phyloP scores from a whole-genome alignment of 1,140 invertebrate species.

The Dreissena rostriformis region DNA sequence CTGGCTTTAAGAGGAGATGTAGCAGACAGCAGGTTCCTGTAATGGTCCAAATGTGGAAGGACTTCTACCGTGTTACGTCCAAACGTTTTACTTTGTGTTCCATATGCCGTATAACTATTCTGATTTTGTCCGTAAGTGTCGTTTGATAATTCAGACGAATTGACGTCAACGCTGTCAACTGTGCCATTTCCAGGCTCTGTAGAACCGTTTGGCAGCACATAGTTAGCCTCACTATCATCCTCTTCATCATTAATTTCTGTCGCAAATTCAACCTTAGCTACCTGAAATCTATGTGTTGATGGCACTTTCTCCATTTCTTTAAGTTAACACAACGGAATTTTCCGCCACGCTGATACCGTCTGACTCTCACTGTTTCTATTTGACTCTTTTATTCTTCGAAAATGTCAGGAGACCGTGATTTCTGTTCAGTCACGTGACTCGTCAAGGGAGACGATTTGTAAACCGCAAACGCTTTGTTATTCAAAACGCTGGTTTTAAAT shows the following conservation, averaged over 20 bases:
- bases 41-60: conserved; percentile 94
- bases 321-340: conserved; percentile 5
- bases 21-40: conserved; percentile 93
- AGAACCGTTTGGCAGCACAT: conserved; percentile 40
- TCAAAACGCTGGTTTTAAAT: no score
- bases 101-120: conserved; percentile 52
- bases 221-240: conserved; percentile 29
- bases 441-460: no score
- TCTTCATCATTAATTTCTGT: conserved; percentile 53
- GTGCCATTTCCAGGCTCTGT: conserved; percentile 26
- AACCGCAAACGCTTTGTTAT: no score
- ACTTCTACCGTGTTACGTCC: conserved; percentile 94
- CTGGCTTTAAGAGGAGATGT: conserved; percentile 91
- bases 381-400: no score
- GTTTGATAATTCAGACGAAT: conserved; percentile 73
- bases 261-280: conserved; percentile 68
- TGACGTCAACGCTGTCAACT: conserved; percentile 56
- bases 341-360: background rate
- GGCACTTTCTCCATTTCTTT: conserved; percentile 58
- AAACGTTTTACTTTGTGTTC: conserved; percentile 89
- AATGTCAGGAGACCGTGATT: no score
- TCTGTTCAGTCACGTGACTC: no score
- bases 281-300: conserved; percentile 68
- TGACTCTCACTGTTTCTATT: background rate
- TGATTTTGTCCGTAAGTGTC: conserved; percentile 83